Evolutionary conservation across 2,797 vertebrate genomes (phyloP).

Genomic region (Octomys mimax): DNA sequence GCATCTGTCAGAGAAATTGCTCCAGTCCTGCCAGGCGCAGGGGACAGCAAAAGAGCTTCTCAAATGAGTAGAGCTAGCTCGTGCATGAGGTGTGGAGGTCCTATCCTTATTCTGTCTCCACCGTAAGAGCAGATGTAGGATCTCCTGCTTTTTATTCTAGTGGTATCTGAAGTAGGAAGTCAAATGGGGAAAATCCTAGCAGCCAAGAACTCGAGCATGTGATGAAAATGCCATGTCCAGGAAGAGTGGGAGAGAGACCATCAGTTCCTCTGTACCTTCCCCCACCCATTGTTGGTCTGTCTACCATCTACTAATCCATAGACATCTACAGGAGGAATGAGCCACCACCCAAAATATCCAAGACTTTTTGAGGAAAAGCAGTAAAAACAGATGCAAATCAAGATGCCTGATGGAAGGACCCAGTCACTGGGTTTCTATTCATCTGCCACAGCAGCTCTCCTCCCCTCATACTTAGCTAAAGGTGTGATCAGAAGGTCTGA

Average conservation of each 20-base stretch:
- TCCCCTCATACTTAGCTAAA: not conserved
- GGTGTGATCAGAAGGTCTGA: not conserved
- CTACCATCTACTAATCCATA: not conserved
- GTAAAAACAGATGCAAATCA: not conserved
- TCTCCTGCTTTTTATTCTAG: not conserved
- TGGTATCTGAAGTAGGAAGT: not conserved
- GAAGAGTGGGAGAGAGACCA: not conserved
- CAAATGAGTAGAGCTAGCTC: not conserved
- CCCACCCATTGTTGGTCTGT: not conserved
- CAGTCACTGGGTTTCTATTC: fast-evolving
- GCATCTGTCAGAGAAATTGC: not conserved
- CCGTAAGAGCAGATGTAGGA: not conserved
- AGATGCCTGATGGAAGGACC: not conserved
- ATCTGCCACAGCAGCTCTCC: not conserved
- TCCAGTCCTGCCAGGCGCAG: fast-evolving
- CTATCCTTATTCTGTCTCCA: not conserved
- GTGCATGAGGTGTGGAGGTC: not conserved
- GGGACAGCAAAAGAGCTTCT: not conserved
- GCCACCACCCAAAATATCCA: not conserved
- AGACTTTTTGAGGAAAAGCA: not conserved
- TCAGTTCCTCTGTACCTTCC: too few species aligned
- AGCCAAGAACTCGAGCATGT: not conserved
- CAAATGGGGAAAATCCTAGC: not conserved
- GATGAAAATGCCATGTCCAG: fast-evolving
- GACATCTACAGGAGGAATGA: not conserved